Evolutionary conservation across 64 coral and sea anemone species (phyloP), one percentile per base, ranked within the genome.

Genomic region (Porites lutea): DNA sequence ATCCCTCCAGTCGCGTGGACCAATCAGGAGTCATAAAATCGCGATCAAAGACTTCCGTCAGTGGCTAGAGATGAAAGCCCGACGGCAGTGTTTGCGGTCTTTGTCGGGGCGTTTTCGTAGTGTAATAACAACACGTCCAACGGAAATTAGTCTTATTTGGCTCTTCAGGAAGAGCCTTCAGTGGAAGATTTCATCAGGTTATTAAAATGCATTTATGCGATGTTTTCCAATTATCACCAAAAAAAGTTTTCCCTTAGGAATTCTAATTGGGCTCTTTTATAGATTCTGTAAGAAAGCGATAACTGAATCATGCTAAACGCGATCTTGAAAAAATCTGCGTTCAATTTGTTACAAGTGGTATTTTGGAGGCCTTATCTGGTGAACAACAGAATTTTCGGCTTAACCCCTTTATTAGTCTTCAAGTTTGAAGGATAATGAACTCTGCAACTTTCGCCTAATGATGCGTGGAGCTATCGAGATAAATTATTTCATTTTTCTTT

Each of bases 131-230:
- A 73, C 44, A 84, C 81, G 63, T 84, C 19, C 62, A 68, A 3
- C 72, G 86, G 86, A 88, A 88, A 88, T 88, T 76, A 71, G 47
- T 21, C 71, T 60, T 69, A 74, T 75, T 76, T 76, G 74, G 22
- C 45, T 72, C 37, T 76, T 89, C 90, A 93, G 87, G 90, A 93
- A 79, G 62, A 68, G 83, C 64, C 53, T 16, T 63, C 66, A 67
- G 83, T 72, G 78, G 46, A 18, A 90, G 46, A 90, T 93, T 96
- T 96, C 95, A 96, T 58, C 91, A 93, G 93, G 79, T 90, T 93
- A 93, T 96, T 96, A 96, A 96, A 93, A 96, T 90, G 65, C 95
- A 92, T 92, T 96, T 96, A 96, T 79, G 69, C 74, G 12, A 78
- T 84, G 90, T 84, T 70, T 86, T 82, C 43, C 89, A 90, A 96